Evolutionary conservation across 1,140 invertebrate species (phyloP).

Genomic region (Bacillus rossius): DNA sequence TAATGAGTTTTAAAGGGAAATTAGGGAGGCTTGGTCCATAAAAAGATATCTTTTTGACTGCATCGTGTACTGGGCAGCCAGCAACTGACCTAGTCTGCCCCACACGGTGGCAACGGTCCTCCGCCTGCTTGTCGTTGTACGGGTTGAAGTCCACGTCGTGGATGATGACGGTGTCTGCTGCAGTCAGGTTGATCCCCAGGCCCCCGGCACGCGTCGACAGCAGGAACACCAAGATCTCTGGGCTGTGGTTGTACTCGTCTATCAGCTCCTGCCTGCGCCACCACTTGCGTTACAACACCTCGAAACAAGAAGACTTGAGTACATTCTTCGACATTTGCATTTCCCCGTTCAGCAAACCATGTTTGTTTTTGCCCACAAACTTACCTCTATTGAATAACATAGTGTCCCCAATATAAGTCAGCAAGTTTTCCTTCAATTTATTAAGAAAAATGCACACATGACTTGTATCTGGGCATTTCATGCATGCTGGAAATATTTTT

Average conservation of each 20-base stretch:
- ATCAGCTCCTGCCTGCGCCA: slow-evolving; percentile 67
- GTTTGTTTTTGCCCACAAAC: too few relatives aligned
- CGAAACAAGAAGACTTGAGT: slow-evolving; percentile 9
- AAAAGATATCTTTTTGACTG: too few relatives aligned
- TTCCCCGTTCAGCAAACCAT: too few relatives aligned
- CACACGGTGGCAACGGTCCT: slow-evolving; percentile 93
- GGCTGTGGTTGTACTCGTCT: slow-evolving; percentile 67
- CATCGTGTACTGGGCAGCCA: too few relatives aligned
- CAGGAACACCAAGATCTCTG: slow-evolving; percentile 73
- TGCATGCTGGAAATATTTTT: too few relatives aligned
- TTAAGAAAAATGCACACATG: not conserved
- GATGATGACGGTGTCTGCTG: slow-evolving; percentile 91
- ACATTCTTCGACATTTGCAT: too few relatives aligned
- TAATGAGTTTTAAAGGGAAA: too few relatives aligned
- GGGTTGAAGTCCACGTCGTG: slow-evolving; percentile 97
- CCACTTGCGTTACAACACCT: not conserved
- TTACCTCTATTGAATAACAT: too few relatives aligned
- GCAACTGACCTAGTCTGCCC: slow-evolving; percentile 76
- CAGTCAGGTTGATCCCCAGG: slow-evolving; percentile 88
- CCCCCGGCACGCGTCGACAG: slow-evolving; percentile 81
- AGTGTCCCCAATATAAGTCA: too few relatives aligned
- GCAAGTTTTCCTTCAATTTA: too few relatives aligned
- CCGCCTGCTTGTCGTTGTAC: slow-evolving; percentile 96
- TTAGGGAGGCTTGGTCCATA: too few relatives aligned
- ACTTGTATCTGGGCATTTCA: too few relatives aligned